Percentiles rank a stretch among this genome's conserved stretches.
These are phyloP conservation scores for Nebria brevicollis DNA, from an alignment of 2,888 invertebrate genomes.

Conservation along the genomic window DNA sequence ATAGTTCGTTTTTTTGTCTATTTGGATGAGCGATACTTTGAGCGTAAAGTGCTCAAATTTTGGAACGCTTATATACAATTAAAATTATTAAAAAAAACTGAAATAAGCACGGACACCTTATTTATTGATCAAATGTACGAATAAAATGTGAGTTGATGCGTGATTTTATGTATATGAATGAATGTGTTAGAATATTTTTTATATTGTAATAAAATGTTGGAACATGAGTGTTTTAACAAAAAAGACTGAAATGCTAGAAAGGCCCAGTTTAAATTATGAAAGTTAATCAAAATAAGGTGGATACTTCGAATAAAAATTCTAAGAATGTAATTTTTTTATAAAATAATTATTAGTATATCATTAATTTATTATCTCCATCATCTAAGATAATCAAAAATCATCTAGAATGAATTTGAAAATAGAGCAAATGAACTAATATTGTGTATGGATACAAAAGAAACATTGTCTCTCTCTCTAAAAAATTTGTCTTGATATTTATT, in stretches of 20 bases:
- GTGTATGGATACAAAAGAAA: not conserved
- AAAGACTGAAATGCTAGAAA: constrained; percentile 44
- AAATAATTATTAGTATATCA: constrained; percentile 22
- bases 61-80: not conserved
- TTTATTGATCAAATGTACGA: not conserved
- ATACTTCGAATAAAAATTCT: constrained; percentile 44
- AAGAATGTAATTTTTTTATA: constrained; percentile 38
- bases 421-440: not conserved
- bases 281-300: constrained; percentile 45
- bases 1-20: constrained; percentile 23
- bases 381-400: not conserved
- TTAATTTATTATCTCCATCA: not conserved
- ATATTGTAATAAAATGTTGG: constrained; percentile 47
- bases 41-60: not conserved
- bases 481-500: constrained; percentile 39
- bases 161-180: constrained; percentile 16
- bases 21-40: not conserved
- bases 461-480: constrained; percentile 11
- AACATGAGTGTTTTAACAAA: constrained; percentile 29
- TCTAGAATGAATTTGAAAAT: constrained; percentile 8
- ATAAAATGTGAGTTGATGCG: constrained; percentile 3
- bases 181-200: constrained; percentile 46
- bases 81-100: not conserved
- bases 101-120: not conserved
- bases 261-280: constrained; percentile 35